Evolutionary conservation across 2,888 invertebrate species (phyloP).

Genomic region (Minunthozetes semirufus): DNA sequence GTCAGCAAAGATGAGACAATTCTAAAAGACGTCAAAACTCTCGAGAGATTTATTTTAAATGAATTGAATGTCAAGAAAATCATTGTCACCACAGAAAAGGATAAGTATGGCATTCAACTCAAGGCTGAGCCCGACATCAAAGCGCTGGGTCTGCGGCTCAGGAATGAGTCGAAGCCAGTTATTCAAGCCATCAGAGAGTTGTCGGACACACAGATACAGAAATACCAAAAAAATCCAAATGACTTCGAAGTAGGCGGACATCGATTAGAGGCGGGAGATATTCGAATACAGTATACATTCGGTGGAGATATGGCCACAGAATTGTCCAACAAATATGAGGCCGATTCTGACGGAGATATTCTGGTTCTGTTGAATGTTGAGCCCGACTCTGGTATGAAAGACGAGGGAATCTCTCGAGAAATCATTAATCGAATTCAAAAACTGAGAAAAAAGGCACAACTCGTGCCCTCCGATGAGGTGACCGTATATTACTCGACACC

Average conservation of each 20-base stretch:
- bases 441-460: slow-evolving; percentile 82
- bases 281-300: slow-evolving; percentile 73
- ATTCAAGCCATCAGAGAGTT: slow-evolving; percentile 71
- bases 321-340: slow-evolving; percentile 67
- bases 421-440: slow-evolving; percentile 89
- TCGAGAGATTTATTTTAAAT: slow-evolving; percentile 68
- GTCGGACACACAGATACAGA: slow-evolving; percentile 68
- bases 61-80: slow-evolving; percentile 86
- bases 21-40: slow-evolving; percentile 66
- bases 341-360: slow-evolving; percentile 78
- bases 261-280: slow-evolving; percentile 66
- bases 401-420: slow-evolving; percentile 92
- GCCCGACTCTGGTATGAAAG: slow-evolving; percentile 78
- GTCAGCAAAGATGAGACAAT: slow-evolving; percentile 75
- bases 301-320: slow-evolving; percentile 57
- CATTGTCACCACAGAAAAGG: slow-evolving; percentile 77
- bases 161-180: slow-evolving; percentile 81
- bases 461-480: slow-evolving; percentile 85
- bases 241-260: slow-evolving; percentile 65
- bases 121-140: slow-evolving; percentile 94
- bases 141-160: slow-evolving; percentile 75
- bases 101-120: slow-evolving; percentile 80
- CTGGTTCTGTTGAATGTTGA: slow-evolving; percentile 81
- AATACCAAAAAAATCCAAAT: slow-evolving; percentile 62
- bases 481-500: slow-evolving; percentile 60